Evolutionary conservation across 2,888 invertebrate species (phyloP), one percentile per base, ranked within the genome.

Genomic region (Dryocosmus kuriphilus): DNA sequence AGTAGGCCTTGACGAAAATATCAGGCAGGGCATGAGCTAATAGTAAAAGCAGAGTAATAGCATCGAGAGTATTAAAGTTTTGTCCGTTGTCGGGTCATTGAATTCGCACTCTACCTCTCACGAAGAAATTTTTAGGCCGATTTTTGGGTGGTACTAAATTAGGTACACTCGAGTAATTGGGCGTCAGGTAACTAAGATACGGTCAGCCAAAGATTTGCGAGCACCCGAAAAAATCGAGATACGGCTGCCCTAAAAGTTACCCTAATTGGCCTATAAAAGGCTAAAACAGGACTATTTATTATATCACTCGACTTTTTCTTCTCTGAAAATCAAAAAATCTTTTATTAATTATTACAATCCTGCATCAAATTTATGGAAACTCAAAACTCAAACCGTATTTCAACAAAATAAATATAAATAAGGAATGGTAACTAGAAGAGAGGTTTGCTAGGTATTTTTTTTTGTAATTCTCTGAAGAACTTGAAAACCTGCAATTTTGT

Each of bases 1-100:
- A 86, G 83, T 86, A 83, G 84, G 85, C 83, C 85, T 84, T 78
- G 85, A 86, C 83, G 76, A 85, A 87, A 88, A 88, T 88, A 87
- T 83, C 86, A 79, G 75, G 76, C 83, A 71, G 80, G 75, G 79
- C 81, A 80, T n/a, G n/a, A n/a, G 83, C 83, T 84, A 80, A 81
- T 83, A 86, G 86, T 82, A 84, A 51, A 46, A 41, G 67, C 41
- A 81, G 82, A 86, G 86, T 82, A 84, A 51, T 67, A 41, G 67
- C 41, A 67, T 22, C 65, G 82, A 78, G 80, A 79, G 74, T 76
- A 81, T 79, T 79, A 5, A 65, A 51, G 30, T 60, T 60, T 22
- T 32, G 61, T 46, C 60, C 41, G 62, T 74, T 71, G 76, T 65
- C 74, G 11, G 35, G 41, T 41, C 41, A 41, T 41, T 41, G 41